Evolutionary conservation across 2,888 invertebrate genomes (phyloP), one percentile per base, ranked within the genome.

Genomic region (Pollenia angustigena): DNA sequence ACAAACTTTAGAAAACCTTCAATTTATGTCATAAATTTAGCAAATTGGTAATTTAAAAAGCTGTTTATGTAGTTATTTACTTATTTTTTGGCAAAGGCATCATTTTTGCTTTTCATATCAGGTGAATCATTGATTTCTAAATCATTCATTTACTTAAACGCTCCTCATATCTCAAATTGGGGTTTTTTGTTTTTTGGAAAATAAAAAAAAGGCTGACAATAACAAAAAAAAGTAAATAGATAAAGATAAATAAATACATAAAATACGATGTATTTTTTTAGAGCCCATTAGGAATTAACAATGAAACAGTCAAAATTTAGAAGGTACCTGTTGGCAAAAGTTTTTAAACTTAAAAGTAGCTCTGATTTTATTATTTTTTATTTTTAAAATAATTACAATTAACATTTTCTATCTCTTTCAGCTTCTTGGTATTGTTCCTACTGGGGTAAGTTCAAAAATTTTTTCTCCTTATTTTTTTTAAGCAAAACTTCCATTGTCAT

Each of bases 91-190:
- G 58, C n/a, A 23, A 44, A 64, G 40, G 42, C 48, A 68, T 68
- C 66, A 23, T 48, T 11, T 40, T 12, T 52, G 11, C 2, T 42
- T 54, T 54, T 54, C 42, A 69, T 69, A 52, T 54, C 69, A 42
- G 42, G 69, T 69, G 69, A 69, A 54, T 69, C 69, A 69, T 12
- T 54, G 16, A 69, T 40, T 40, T n/a, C 68, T 69, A 40, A 54
- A 16, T 42, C 16, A 69, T 42, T 42, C 42, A 42, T 42, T 42
- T 42, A 42, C 60, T 42, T 42, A 42, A 62, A 62, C 4, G 9
- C 42, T 62, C 52, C 16, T 42, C 69, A 42, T 42, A 69, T 54
- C 42, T 62, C 60, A 11, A 16, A 2, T 42, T 40, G 42, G 42
- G 42, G n/a, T 42, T 68, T 54, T 42, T 69, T 52, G 32, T 32